Percentiles rank a stretch among this genome's conserved stretches.
Evolutionary conservation across 2,113 vertebrate genomes (phyloP).

Genomic region (Nannobrachium achirus): DNA sequence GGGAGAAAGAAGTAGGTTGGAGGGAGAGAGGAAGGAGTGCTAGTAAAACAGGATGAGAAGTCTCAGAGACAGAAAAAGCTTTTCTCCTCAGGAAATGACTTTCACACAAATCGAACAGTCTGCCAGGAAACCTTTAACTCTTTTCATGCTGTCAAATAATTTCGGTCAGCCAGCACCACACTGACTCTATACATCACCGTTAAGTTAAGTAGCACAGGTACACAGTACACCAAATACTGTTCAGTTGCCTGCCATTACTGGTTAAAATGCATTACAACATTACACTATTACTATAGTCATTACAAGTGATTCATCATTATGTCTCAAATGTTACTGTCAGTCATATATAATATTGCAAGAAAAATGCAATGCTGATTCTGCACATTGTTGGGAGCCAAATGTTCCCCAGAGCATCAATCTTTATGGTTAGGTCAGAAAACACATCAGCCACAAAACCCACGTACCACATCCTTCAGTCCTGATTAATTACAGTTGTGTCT

Average conservation of each 20-base stretch:
- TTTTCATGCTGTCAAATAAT: slow-evolving; percentile 12
- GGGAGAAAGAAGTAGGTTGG: neutral
- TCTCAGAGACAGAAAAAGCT: slow-evolving; percentile 44
- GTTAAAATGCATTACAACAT: neutral
- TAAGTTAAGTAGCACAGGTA: neutral
- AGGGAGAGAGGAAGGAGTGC: slow-evolving; percentile 28
- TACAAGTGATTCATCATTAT: no score
- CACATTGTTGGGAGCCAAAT: no score
- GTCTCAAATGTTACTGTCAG: no score
- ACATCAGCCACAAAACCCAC: neutral
- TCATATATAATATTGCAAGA: no score
- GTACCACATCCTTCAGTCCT: slow-evolving; percentile 9
- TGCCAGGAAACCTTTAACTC: slow-evolving; percentile 42
- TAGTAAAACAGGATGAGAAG: slow-evolving; percentile 62
- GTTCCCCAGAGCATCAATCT: neutral
- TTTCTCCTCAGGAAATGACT: slow-evolving; percentile 68
- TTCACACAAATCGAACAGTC: slow-evolving; percentile 52
- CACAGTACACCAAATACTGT: neutral
- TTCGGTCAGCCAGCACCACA: slow-evolving; percentile 13
- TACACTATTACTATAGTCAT: neutral
- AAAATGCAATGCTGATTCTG: no score
- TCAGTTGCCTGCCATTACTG: neutral
- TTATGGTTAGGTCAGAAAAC: neutral
- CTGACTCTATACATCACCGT: neutral
- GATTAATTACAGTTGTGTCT: slow-evolving; percentile 7